Evolutionary conservation across 2,797 vertebrate genomes (phyloP), one percentile per base, ranked within the genome.

Genomic region (Enteromius unitaeniatus): DNA sequence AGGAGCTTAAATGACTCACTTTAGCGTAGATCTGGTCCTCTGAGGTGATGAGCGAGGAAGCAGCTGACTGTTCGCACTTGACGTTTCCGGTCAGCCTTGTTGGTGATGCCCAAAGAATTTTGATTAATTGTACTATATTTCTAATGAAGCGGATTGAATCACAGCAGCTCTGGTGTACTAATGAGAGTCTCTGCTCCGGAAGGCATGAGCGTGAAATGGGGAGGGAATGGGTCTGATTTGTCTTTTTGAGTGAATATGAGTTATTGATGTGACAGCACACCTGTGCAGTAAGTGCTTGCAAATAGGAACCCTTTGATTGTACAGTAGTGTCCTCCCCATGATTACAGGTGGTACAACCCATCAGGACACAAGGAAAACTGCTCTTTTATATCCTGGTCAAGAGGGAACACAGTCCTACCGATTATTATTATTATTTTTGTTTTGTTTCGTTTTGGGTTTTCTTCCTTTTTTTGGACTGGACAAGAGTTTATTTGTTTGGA

Each of bases 401-500:
- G 91, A 94, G 90, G 91, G 92, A 94, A 94, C 89, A 89, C 91
- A 90, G 92, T 94, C 93, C 93, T 94, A 79, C 90, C 91, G 85
- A 87, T 89, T 82, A 15, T 15, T 79, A 82, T n/a, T 64, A 17
- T 64, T 64, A 17, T 17, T 64, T 28, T 65, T 47, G 69, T 83
- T 34, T 85, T 62, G 76, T 80, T 87, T 14, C 42, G 21, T 67
- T 93, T 92, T 8, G 14, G 92, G 83, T 91, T 91, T 91, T 92
- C 90, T 69, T 47, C 70, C 93, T 93, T 90, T 93, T 94, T 94
- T 93, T 92, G 92, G 94, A 95, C 93, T 95, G 95, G 94, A 95
- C 91, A 91, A 95, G 91, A 94, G 93, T 95, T 95, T 94, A 94
- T 95, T 95, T 95, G 93, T 95, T 95, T 95, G 94, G 90, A 94